These are phyloP conservation scores for Anguilla megastoma DNA, from an alignment of 2,797 vertebrate species.

Conservation along the genomic window DNA sequence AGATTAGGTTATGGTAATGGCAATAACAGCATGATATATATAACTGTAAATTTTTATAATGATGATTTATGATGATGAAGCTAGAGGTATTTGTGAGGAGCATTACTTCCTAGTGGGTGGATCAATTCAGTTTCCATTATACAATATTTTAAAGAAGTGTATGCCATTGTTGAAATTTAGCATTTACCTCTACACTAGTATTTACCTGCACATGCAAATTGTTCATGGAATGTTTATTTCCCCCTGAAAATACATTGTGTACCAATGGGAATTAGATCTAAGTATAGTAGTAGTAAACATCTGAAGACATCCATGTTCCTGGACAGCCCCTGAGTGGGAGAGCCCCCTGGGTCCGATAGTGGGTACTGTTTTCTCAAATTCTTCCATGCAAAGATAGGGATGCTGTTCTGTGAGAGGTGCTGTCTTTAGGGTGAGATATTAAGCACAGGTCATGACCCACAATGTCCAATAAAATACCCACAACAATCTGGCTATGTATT, in stretches of 20 bases:
- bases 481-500: background rate
- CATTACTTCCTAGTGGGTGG: background rate
- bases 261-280: background rate
- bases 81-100: background rate
- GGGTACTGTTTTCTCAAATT: background rate
- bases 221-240: background rate
- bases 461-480: background rate
- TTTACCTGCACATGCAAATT: background rate
- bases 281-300: background rate
- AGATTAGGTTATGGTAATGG: background rate
- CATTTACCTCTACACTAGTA: background rate
- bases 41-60: background rate
- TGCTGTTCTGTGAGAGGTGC: background rate
- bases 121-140: background rate
- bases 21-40: background rate
- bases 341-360: no score
- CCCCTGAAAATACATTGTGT: background rate
- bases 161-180: background rate
- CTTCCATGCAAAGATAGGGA: no score
- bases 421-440: background rate
- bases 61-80: conserved; percentile 4
- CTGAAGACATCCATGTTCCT: background rate
- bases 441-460: background rate
- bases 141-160: background rate
- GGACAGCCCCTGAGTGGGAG: background rate